Base-by-base conservation (phyloP, 2,888 invertebrate genomes). In the Villa cingulata region DNA sequence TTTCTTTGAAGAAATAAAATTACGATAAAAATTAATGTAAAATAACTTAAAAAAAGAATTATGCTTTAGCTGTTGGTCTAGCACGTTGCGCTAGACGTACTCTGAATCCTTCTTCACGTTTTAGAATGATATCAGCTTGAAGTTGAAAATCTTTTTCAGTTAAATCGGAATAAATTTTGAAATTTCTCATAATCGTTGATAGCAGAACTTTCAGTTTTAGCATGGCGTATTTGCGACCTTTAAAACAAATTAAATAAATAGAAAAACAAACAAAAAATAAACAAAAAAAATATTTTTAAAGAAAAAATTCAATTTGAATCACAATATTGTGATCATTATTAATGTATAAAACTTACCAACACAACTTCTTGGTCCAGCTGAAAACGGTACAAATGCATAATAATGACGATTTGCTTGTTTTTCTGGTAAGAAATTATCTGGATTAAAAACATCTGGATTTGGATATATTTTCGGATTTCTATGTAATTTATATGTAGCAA, bases 351-450 rank as follows among this genome's bases (percentile, higher is more conserved):
- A 68, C 80, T 72, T 58, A 82, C 83, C 83, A 51, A 84, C 83
- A 62, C 83, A 84, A 70, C 83, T 83, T 58, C 86, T 77, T 6
- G 86, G 86, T 37, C 86, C 86, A 51, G 86, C 86, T 44, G 85
- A 86, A 74, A 86, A 87, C 14, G 86, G 86, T 45, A 86, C 78
- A 59, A 80, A 87, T 5, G 84, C 79, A 62, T 86, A 86, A 61
- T 84, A 86, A 61, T 88, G 86, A 51, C 89, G 77, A 57, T 79
- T 78, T 43, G 81, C 80, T 51, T 80, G 81, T 54, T 75, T 79
- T 60, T 89, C 88, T 0, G 86, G 83, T 53, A 87, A 72, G 73
- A 89, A 90, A 63, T 88, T 83, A 65, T 89, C 88, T 2, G 90
- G 89, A 70, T 89, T 75, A 62, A 86, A 90, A 53, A 72, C 74